These are phyloP conservation scores for Myotis daubentonii DNA, from an alignment of 2,797 vertebrate species.

Conservation along the genomic window DNA sequence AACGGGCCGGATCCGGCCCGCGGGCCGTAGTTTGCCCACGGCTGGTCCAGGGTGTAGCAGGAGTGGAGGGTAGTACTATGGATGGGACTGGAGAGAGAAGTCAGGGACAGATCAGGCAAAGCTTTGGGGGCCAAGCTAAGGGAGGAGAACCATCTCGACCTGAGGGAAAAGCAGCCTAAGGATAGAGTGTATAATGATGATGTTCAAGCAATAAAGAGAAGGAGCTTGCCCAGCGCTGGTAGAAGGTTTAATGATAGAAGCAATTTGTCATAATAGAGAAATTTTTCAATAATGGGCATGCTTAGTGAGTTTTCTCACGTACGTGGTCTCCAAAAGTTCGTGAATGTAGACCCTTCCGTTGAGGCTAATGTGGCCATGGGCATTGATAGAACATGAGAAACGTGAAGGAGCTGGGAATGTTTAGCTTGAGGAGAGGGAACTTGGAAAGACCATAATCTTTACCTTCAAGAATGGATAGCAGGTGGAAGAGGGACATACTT, in stretches of 20 bases:
- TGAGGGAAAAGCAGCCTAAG: not conserved
- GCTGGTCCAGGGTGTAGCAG: not conserved
- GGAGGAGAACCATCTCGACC: not conserved
- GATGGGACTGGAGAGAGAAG: not conserved
- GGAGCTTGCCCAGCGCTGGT: not conserved
- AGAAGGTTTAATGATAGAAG: conserved; percentile 23
- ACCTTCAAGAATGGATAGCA: not conserved
- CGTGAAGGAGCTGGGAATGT: not conserved
- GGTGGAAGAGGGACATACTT: not conserved
- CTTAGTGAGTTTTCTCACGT: not conserved
- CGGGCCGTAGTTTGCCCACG: too few relatives aligned
- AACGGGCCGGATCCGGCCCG: too few relatives aligned
- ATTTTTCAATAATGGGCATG: not conserved
- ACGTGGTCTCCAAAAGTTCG: not conserved
- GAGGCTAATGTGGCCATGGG: not conserved
- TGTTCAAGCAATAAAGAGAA: not conserved
- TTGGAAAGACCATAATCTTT: not conserved
- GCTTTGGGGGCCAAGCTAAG: not conserved
- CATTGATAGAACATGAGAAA: not conserved
- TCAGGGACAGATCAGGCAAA: not conserved
- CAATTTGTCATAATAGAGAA: not conserved
- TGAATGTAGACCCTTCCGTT: not conserved
- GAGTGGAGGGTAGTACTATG: not conserved
- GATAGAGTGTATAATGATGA: not conserved
- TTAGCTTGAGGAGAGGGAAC: not conserved